phyloP scores from a whole-genome alignment of 2,113 vertebrate genomes.

The Saccopteryx leptura region DNA sequence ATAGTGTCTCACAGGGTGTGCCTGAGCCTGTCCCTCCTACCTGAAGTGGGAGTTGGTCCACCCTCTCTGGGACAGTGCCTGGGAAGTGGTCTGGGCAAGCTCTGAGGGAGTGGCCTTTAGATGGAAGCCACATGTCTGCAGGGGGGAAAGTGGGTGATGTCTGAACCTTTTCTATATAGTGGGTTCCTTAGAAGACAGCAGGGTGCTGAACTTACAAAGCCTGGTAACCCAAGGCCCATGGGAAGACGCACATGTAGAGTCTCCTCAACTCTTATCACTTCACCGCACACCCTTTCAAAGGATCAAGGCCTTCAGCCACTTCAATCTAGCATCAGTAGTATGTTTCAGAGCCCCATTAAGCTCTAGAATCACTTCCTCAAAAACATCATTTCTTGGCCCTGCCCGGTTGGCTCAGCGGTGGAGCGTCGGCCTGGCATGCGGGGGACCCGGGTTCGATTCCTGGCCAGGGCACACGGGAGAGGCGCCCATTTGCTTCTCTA shows the following conservation, averaged over 20 bases:
- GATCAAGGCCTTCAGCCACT: neutral
- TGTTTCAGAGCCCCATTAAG: neutral
- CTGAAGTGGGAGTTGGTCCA: neutral
- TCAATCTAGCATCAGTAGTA: neutral
- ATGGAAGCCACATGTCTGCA: neutral
- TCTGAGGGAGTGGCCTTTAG: neutral
- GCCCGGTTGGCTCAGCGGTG: too few species aligned
- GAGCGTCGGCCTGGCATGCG: too few species aligned
- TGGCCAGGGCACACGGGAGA: too few species aligned
- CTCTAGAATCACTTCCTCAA: conserved; percentile 54
- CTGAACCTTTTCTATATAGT: neutral
- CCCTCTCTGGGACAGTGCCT: neutral
- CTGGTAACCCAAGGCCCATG: neutral
- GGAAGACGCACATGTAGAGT: neutral
- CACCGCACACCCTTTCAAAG: neutral
- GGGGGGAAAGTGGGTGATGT: neutral
- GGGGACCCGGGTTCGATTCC: too few species aligned
- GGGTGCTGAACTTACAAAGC: neutral
- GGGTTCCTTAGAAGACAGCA: neutral
- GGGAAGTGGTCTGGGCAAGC: neutral
- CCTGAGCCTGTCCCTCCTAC: neutral
- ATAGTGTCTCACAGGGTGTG: neutral
- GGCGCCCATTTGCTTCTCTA: too few species aligned
- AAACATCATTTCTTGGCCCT: conserved; percentile 44
- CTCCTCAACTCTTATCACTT: neutral